A percentile compares a stretch with the other conserved stretches of the same genome.
phyloP scores from a whole-genome alignment of 2,888 invertebrate species.

The Drosophila emarginata region DNA sequence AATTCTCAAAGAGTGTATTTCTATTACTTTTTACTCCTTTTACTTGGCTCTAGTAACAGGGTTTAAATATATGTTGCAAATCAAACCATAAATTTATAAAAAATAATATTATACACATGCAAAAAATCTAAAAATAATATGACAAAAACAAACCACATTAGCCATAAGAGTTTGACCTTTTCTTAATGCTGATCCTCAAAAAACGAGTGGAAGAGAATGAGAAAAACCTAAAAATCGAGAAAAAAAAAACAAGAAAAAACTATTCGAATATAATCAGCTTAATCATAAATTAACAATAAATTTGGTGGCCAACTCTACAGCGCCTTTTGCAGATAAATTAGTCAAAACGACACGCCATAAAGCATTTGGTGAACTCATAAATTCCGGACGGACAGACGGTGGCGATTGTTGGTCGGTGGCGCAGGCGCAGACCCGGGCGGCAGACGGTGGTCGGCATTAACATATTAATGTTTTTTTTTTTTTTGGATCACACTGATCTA shows the following conservation, averaged over 20 bases:
- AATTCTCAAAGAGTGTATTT: no score
- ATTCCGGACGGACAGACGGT: slow-evolving; percentile 66
- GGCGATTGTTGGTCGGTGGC: slow-evolving; percentile 54
- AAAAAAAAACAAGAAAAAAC: slow-evolving; percentile 13
- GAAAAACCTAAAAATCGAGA: background rate
- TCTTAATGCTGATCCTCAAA: background rate
- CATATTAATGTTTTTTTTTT: slow-evolving; percentile 75
- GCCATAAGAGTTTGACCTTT: background rate
- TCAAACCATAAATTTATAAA: no score
- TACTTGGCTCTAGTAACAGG: no score
- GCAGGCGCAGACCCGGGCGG: slow-evolving; percentile 47
- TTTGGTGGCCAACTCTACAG: slow-evolving; percentile 56
- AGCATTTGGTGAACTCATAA: slow-evolving; percentile 81
- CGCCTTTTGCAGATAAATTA: slow-evolving; percentile 79
- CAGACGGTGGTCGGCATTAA: slow-evolving; percentile 62
- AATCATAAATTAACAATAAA: slow-evolving; percentile 73
- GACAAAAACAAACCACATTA: background rate
- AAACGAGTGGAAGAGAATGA: background rate
- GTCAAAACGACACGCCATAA: slow-evolving; percentile 81
- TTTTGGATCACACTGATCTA: slow-evolving; percentile 69
- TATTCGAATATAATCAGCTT: slow-evolving; percentile 63
- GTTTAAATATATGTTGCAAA: no score
- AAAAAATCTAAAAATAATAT: background rate
- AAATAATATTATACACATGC: no score
- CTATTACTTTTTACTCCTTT: no score